A percentile compares a stretch with the other conserved stretches of the same genome.
Conservation (phyloP, 2,113 vertebrate species). For the Emydura subglobosa region DNA sequence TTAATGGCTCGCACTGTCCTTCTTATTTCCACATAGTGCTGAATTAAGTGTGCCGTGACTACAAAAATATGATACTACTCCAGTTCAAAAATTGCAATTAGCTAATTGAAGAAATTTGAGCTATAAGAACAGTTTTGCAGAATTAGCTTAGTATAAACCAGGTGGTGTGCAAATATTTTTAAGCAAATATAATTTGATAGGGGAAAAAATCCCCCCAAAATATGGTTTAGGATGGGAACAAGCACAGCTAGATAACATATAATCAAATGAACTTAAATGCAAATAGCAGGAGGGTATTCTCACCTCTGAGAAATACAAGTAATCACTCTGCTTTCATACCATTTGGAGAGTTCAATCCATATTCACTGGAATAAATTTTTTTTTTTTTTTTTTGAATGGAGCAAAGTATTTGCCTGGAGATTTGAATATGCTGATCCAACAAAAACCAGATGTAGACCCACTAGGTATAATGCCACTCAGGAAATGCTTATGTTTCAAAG, state of each 20-base stretch:
- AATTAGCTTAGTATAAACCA: neutral
- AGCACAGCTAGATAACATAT: neutral
- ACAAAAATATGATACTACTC: neutral
- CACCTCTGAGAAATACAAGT: conserved; percentile 46
- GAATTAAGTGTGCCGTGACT: neutral
- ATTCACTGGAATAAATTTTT: conserved; percentile 41
- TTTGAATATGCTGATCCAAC: neutral
- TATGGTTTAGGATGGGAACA: neutral
- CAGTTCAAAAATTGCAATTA: neutral
- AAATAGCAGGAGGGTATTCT: conserved; percentile 6
- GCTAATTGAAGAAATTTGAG: too few relatives aligned
- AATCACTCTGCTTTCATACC: conserved; percentile 47
- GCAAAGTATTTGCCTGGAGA: conserved; percentile 28
- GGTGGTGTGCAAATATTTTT: conserved; percentile 31
- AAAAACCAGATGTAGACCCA: conserved; percentile 32
- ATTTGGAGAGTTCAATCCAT: conserved; percentile 35
- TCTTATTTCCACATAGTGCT: neutral
- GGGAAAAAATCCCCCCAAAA: conserved; percentile 23
- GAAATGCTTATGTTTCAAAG: conserved; percentile 4
- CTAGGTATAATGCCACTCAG: conserved; percentile 37
- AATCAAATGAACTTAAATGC: neutral
- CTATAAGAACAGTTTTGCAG: conserved; percentile 30
- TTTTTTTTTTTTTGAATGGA: neutral
- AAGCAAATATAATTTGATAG: conserved; percentile 50
- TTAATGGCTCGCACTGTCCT: neutral